Conservation (phyloP, 2,113 vertebrate species). For the Mobula hypostoma region DNA sequence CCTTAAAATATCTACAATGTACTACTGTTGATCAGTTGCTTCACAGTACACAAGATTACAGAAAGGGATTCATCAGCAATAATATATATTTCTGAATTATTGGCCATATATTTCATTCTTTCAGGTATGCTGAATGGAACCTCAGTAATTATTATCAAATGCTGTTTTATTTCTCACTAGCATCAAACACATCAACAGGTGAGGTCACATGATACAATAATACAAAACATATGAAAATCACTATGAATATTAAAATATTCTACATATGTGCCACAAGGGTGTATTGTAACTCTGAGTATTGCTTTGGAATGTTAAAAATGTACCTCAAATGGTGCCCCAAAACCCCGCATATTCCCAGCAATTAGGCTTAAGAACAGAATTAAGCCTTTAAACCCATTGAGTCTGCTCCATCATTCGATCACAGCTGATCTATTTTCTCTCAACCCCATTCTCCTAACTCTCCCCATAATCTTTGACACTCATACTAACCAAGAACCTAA, state of each 20-base stretch:
- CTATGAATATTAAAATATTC: neutral
- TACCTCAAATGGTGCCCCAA: neutral
- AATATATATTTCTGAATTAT: slow-evolving; percentile 7
- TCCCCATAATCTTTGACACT: too few relatives aligned
- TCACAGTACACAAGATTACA: neutral
- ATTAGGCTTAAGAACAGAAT: too few relatives aligned
- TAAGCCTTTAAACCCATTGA: too few relatives aligned
- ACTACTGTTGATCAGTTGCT: slow-evolving; percentile 18
- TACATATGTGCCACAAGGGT: neutral
- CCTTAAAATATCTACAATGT: neutral
- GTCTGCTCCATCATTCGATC: too few relatives aligned
- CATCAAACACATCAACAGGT: neutral
- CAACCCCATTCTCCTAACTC: too few relatives aligned
- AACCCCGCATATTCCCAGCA: neutral
- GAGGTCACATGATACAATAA: neutral
- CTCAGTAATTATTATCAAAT: neutral
- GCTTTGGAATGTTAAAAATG: neutral
- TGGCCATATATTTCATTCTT: neutral
- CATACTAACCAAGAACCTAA: too few relatives aligned
- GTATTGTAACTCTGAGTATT: neutral
- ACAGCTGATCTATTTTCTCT: too few relatives aligned
- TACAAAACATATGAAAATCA: neutral
- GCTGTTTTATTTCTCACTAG: neutral
- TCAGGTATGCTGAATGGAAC: neutral
- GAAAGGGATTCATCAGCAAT: neutral